Evolutionary conservation across 2,113 vertebrate genomes (phyloP), one percentile per base, ranked within the genome.

Genomic region (Solea senegalensis): DNA sequence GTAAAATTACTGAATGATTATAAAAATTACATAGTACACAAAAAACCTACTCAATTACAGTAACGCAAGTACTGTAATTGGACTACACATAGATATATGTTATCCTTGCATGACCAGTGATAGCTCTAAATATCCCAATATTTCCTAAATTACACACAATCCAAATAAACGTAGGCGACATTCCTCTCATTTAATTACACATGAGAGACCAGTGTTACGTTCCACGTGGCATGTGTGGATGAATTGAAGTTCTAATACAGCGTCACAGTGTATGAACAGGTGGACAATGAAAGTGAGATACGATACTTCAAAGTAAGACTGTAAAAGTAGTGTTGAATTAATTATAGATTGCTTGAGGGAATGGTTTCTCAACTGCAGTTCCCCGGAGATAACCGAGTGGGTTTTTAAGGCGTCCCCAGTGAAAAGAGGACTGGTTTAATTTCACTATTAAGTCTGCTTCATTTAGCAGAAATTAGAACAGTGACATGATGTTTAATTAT

Each of bases 381-480:
- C 74, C 78, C 66, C 39, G 0, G 74, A 69, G 77, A 65, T 40
- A 48, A 68, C 28, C 52, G 51, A 64, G 27, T 53, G 75, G 65
- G 49, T 62, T 49, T 68, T 73, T 39, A 76, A 44, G 45, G 45
- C 49, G 9, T 69, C 79, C 46, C 60, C 11, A 6, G 69, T 59
- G 74, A 54, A 76, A 78, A 5, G 60, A 74, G 56, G 60, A 56
- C 72, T 46, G 52, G 60, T 79, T 80, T 70, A 80, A 78, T 85
- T 72, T 78, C 74, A 81, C 61, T 39, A 60, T 79, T 69, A 80
- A 70, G 14, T 12, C 77, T 72, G 58, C 50, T 72, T 75, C 63
- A 80, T 82, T 80, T 88, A 43, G 41, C 54, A 9, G 55, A 75
- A 76, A 80, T 80, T 60, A 66, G 46, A 79, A 64, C 70, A 71